These are phyloP conservation scores for Paradoxurus hermaphroditus DNA, from an alignment of 2,113 vertebrate genomes.

Conservation along the genomic window DNA sequence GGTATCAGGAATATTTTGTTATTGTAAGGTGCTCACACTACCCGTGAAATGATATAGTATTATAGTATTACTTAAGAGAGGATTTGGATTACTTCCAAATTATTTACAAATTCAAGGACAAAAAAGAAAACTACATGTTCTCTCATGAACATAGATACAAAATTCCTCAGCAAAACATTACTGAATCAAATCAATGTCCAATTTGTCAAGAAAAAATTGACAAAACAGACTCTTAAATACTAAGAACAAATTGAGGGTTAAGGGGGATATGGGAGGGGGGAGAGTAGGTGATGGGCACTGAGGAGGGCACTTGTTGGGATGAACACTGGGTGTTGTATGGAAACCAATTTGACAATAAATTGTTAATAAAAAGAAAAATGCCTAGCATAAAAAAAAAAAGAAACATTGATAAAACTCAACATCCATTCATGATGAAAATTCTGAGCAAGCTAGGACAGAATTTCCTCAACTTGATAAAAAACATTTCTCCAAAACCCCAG, in stretches of 20 bases:
- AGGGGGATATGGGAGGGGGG: no score
- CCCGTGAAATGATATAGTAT: background rate
- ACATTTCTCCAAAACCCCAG: background rate
- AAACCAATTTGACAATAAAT: no score
- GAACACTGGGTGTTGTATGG: no score
- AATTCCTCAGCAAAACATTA: background rate
- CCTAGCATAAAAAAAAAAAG: no score
- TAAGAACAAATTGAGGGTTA: no score
- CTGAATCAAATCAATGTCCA: background rate
- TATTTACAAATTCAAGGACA: background rate
- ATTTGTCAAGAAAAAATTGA: background rate
- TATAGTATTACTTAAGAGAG: background rate
- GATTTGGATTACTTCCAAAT: background rate
- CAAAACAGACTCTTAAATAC: no score
- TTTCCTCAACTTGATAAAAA: background rate
- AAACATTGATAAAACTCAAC: background rate
- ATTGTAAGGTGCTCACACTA: background rate
- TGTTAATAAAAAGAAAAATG: no score
- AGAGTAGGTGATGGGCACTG: no score
- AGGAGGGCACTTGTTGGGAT: no score
- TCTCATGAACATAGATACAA: background rate
- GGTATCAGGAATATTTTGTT: background rate
- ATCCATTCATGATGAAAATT: background rate
- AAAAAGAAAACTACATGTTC: background rate
- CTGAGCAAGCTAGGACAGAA: background rate